phyloP scores from a whole-genome alignment of 2,888 invertebrate species.

The Hirtodrosophila trivittata region DNA sequence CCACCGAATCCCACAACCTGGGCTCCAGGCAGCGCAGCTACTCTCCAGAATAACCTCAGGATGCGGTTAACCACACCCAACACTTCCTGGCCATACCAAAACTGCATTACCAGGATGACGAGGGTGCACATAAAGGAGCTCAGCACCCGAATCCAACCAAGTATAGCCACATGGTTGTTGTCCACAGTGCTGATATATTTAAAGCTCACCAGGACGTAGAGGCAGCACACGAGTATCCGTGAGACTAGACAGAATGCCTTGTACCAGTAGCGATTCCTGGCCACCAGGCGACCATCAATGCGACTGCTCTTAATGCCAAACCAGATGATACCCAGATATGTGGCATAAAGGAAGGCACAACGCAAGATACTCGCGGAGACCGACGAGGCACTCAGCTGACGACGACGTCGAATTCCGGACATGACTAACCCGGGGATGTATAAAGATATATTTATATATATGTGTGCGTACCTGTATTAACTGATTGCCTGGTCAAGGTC shows the following conservation, averaged over 20 bases:
- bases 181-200: background rate
- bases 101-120: constrained; percentile 35
- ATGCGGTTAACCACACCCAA: constrained; percentile 42
- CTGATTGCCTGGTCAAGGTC: constrained; percentile 44
- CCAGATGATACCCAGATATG: constrained; percentile 46
- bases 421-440: constrained; percentile 53
- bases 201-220: constrained; percentile 7
- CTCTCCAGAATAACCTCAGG: constrained; percentile 37
- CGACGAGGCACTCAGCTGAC: constrained; percentile 28
- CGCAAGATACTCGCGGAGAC: constrained; percentile 44
- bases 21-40: constrained; percentile 21
- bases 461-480: constrained; percentile 16
- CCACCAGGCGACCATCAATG: constrained; percentile 35
- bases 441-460: constrained; percentile 9
- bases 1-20: constrained; percentile 37
- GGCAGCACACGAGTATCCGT: constrained; percentile 5
- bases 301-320: constrained; percentile 40
- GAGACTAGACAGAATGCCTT: constrained; percentile 48
- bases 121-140: constrained; percentile 13
- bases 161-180: constrained; percentile 16
- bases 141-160: constrained; percentile 16
- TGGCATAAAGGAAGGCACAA: constrained; percentile 44
- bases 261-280: constrained; percentile 38
- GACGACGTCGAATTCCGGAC: constrained; percentile 34
- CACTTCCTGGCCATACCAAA: constrained; percentile 31